Evolutionary conservation across 2,797 vertebrate species (phyloP), one percentile per base, ranked within the genome.

Genomic region (Microctenopoma stevenorrisi): DNA sequence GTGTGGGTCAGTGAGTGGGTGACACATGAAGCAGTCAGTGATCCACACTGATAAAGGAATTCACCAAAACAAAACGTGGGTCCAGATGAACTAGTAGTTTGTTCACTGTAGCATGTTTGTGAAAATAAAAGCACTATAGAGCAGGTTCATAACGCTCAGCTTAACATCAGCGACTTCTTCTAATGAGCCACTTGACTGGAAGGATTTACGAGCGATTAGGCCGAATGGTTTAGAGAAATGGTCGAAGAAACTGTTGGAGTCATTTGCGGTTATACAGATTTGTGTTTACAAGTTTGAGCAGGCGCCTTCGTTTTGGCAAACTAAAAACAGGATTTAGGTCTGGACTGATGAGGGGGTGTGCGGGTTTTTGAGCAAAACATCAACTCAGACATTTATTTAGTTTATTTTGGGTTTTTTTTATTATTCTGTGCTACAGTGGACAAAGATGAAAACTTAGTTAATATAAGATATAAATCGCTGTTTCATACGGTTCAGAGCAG

Each of bases 101-200:
- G 79, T 67, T 49, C 50, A 30, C 22, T 74, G 72, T 35, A 55
- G 76, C 70, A 53, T 69, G 72, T 81, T 69, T 15, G 25, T 51
- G 49, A 69, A 26, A 54, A 76, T 50, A 72, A 71, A 51, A 67
- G 64, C 15, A 13, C 74, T n/a, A 64, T 22, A 69, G 43, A 77
- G 65, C 33, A 68, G 49, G 64, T 73, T 81, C 71, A 67, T 60
- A 54, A 55, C 64, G 40, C 74, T 75, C 68, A 49, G 78, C 76
- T 87, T 74, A 85, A 78, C 85, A 70, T 65, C 54, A 46, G 58
- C 55, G 79, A 73, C 83, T 82, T 78, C 68, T 62, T 50, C 64
- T 83, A 68, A 79, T 74, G 74, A 89, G 85, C 78, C 81, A 81
- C 81, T 91, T 85, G 80, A 90, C 83, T 86, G 70, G 73, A 88